Base-by-base conservation (phyloP, 1,140 invertebrate species). In the Eupristina koningsbergeri region DNA sequence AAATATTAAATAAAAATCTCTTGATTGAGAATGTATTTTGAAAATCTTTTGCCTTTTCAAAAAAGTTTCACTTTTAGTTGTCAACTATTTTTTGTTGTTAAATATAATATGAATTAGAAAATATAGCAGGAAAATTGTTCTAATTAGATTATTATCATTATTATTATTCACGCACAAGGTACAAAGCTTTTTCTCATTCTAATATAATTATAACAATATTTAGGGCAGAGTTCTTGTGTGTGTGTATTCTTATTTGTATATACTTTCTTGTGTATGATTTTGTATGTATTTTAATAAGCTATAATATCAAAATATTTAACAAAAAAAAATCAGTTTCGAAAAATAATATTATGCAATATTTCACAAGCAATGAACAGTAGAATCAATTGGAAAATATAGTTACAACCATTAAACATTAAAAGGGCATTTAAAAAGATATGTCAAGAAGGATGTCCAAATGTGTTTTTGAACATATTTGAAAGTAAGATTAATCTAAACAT, bases 31-130 rank as follows among this genome's bases (percentile, higher is more conserved):
- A 77, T 2, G 53, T 53, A 61, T 61, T 17, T 61, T 77, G 75
- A 77, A 53, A 58, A 58, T 11, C 11, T 7, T 39, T n/a, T 34
- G 47, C 53, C 26, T 9, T 39, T 77, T 53, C 61, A 26, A 3
- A 77, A 77, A 77, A 53, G 50, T 13, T 34, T 77, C 26, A 61
- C 31, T 77, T 34, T 77, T 61, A 61, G 29, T 78, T 11, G 58
- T 39, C 22, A 78, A 64, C 63, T 64, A 34, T 67, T 80, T 50
- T 47, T 50, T 45, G 47, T 45, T 45, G 77, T 80, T 80, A 80
- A 80, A 34, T 31, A 63, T 9, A 15, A 11, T n/a, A 80, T 80
- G 26, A 0, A 45, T n/a, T n/a, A 17, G 36, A 80, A 39, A 39
- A 64, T n/a, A 78, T 17, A 45, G 45, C 6, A 78, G 17, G 36